Base-by-base conservation (phyloP, 1,140 invertebrate genomes). In the Philotrypesis tridentata region DNA sequence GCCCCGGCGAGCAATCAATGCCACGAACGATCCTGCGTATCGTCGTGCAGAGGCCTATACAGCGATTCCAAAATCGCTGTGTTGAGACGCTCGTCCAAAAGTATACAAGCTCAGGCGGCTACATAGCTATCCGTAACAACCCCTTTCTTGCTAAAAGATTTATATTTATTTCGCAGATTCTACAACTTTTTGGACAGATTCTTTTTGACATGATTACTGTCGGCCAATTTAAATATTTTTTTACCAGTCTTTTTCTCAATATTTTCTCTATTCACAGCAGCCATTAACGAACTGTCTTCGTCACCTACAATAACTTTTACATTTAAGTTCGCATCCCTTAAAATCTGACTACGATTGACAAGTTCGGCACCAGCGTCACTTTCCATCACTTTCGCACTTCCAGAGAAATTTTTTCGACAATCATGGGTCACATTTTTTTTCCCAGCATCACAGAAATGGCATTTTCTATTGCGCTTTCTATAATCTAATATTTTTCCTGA, bases 321-420 rank as follows among this genome's bases (percentile, higher is more conserved):
- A 29, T 82, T 48, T n/a, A 86, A 79, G 1, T 80, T 71, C 0
- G 29, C 61, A 29, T 84, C 79, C 63, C 82, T 82, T 55, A 84
- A 78, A 83, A 84, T 80, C 0, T 37, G 25, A 27, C 85, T 86
- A 4, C 73, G 37, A 65, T 82, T 85, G 1, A 85, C 14, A 7
- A 86, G 27, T 72, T 84, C 82, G 29, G 75, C 82, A 23, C 84
- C 84, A 70, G 79, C 81, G 71, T 83, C 72, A 27, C 83, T 25
- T 31, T 86, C 83, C 85, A 86, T 86, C 12, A 83, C 84, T 61
- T 86, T 76, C 11, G 79, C 82, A 79, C 78, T 85, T 14, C 83
- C 83, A 67, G 21, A n/a, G 29, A 73, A 74, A 27, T 55, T 74
- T 60, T 74, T 55, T 25, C 72, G 21, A 60, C 43, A 74, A 31